phyloP scores from a whole-genome alignment of 2,888 invertebrate genomes.

The Baccha elongata region DNA sequence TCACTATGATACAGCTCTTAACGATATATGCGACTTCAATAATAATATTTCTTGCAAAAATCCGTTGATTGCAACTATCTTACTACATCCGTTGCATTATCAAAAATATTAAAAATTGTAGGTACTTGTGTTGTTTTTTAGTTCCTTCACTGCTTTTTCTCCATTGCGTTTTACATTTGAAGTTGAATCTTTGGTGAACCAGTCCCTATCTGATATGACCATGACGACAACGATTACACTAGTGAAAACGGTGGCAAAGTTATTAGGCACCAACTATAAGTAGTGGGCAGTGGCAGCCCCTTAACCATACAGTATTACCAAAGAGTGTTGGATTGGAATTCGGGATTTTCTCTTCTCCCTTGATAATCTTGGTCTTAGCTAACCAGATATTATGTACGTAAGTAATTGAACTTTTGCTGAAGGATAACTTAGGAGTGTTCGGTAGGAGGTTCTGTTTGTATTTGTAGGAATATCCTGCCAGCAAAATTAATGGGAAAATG shows the following conservation, averaged over 20 bases:
- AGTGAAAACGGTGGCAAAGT: slow-evolving; percentile 30
- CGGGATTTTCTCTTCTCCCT: slow-evolving; percentile 8
- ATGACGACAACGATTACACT: slow-evolving; percentile 18
- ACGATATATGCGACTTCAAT: too few species aligned
- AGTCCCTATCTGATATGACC: too few species aligned
- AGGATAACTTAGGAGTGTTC: neutral
- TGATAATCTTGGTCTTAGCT: slow-evolving; percentile 13
- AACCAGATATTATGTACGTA: too few species aligned
- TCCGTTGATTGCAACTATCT: too few species aligned
- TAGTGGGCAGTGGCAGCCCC: neutral
- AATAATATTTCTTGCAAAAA: too few species aligned
- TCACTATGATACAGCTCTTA: too few species aligned
- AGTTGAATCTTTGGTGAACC: slow-evolving; percentile 18
- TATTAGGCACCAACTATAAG: slow-evolving; percentile 8
- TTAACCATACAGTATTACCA: neutral
- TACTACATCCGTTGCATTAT: too few species aligned
- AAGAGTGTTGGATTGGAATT: slow-evolving; percentile 36
- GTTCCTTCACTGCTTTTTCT: too few species aligned
- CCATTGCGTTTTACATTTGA: slow-evolving; percentile 29
- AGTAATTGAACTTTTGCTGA: slow-evolving; percentile 44
- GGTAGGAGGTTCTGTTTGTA: slow-evolving; percentile 16
- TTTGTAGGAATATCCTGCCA: slow-evolving; percentile 45
- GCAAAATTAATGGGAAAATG: slow-evolving; percentile 66
- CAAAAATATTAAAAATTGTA: too few species aligned
- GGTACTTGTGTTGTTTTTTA: too few species aligned